Conservation (phyloP, 2,797 vertebrate species). For the Pteropus rufus region DNA sequence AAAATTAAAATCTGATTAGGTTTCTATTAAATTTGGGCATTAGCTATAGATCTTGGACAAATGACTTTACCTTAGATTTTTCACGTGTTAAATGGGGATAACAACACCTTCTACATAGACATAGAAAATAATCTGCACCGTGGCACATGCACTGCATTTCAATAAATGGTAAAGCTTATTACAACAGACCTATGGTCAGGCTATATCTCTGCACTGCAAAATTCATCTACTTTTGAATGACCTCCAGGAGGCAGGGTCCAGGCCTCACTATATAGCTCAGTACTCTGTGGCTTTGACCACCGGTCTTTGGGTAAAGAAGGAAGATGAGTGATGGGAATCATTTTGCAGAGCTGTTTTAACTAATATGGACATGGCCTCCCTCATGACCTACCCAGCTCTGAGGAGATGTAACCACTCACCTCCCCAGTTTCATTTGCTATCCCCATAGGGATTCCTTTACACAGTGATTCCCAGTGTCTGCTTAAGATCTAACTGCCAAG, state of each 20-base stretch:
- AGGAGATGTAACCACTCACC: slow-evolving; percentile 55
- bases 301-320: slow-evolving; percentile 3
- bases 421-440: slow-evolving; percentile 59
- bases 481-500: not conserved
- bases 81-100: not conserved
- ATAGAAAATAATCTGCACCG: slow-evolving; percentile 44
- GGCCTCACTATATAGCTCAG: not conserved
- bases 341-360: slow-evolving; percentile 68
- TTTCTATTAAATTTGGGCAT: not conserved
- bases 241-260: not conserved
- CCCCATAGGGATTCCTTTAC: slow-evolving; percentile 11
- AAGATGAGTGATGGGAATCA: slow-evolving; percentile 60
- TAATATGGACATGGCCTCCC: slow-evolving; percentile 55
- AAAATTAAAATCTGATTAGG: not conserved
- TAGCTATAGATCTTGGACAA: not conserved
- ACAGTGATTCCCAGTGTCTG: slow-evolving; percentile 43
- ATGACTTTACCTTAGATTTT: not conserved
- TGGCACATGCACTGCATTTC: not conserved
- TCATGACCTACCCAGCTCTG: slow-evolving; percentile 54
- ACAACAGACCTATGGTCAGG: not conserved
- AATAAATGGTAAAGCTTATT: not conserved
- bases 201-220: not conserved
- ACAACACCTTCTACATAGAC: not conserved
- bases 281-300: not conserved
- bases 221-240: not conserved